Percentiles rank a stretch among this genome's conserved stretches.
Conservation (phyloP, 2,797 vertebrate species). For the Chrosomus eos region DNA sequence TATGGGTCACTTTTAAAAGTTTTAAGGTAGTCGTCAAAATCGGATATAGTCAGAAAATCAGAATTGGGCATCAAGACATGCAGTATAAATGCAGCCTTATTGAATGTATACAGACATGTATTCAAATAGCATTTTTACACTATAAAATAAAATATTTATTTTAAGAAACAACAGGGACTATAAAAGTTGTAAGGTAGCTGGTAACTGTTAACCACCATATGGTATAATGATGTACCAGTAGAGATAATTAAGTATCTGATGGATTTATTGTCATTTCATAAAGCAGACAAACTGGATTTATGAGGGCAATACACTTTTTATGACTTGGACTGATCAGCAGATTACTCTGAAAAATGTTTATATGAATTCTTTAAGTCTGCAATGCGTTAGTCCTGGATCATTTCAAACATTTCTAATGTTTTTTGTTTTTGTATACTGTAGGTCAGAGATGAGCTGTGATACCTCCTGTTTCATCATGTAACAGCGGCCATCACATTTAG, state of each 20-base stretch:
- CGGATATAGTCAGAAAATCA: no score
- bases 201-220: neutral
- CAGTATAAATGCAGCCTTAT: no score
- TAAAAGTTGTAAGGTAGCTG: neutral
- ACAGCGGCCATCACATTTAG: conserved; percentile 10
- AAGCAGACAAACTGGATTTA: conserved; percentile 12
- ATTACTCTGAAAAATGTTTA: conserved; percentile 11
- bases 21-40: no score
- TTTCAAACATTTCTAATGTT: neutral
- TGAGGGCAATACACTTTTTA: conserved; percentile 18
- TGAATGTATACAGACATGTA: neutral
- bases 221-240: neutral
- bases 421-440: conserved; percentile 30
- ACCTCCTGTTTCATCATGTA: conserved; percentile 7
- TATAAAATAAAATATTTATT: neutral
- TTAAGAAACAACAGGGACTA: neutral
- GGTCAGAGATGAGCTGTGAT: conserved; percentile 71
- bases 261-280: conserved; percentile 34
- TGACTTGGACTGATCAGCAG: neutral
- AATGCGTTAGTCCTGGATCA: neutral
- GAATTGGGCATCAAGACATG: no score
- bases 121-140: neutral
- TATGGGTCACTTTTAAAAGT: no score
- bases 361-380: conserved; percentile 3
- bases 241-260: conserved; percentile 13